phyloP scores from a whole-genome alignment of 2,888 invertebrate genomes.

The Rhamphomyia laevipes region DNA sequence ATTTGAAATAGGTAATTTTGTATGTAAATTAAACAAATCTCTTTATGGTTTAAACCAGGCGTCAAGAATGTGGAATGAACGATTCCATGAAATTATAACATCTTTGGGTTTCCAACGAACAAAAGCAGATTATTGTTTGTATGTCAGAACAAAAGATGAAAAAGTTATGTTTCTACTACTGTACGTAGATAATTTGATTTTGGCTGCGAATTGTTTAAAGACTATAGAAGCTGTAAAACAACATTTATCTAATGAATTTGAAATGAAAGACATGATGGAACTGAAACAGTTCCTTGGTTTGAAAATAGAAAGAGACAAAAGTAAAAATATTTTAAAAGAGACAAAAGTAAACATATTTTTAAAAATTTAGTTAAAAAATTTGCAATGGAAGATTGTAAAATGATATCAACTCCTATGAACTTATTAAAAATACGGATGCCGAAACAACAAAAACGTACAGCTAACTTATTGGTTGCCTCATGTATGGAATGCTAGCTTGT shows the following conservation, averaged over 20 bases:
- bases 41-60: constrained; percentile 14
- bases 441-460: not conserved
- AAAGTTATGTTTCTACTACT: not conserved
- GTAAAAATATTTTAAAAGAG: too few species aligned
- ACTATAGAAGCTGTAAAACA: not conserved
- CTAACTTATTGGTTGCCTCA: not conserved
- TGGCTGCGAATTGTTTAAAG: not conserved
- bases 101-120: not conserved
- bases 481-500: too few species aligned
- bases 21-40: constrained; percentile 9
- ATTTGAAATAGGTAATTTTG: constrained; percentile 1
- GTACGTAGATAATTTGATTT: not conserved
- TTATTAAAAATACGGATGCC: not conserved
- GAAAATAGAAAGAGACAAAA: too few species aligned
- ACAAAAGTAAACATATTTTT: too few species aligned
- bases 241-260: not conserved
- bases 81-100: not conserved
- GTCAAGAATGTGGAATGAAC: constrained; percentile 9
- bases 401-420: too few species aligned
- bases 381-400: too few species aligned
- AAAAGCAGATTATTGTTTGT: constrained; percentile 3
- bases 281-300: not conserved
- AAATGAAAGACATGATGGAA: not conserved
- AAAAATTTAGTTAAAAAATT: too few species aligned
- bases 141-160: not conserved